Conservation (phyloP, 2,888 invertebrate species). For the Drosophila nr. fundita region DNA sequence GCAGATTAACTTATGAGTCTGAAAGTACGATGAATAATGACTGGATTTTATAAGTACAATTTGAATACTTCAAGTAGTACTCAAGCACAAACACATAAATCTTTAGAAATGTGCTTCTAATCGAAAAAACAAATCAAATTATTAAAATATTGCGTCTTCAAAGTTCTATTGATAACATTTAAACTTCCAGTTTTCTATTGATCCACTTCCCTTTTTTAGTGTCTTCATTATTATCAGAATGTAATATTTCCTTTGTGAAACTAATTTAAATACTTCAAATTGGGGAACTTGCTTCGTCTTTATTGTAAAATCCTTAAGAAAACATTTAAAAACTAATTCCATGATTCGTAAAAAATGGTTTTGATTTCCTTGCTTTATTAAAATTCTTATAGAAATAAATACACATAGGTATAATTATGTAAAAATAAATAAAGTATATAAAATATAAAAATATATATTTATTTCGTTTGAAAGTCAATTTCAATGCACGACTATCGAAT, state of each 20-base stretch:
- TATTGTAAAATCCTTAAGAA: not conserved
- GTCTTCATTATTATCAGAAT: not conserved
- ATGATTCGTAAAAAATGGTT: not conserved
- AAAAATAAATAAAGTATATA: not conserved
- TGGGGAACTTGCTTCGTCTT: not conserved
- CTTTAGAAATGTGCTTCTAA: not conserved
- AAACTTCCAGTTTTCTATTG: not conserved
- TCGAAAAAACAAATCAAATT: not conserved
- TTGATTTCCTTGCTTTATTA: not conserved
- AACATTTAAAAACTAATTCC: not conserved
- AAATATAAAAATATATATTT: not conserved
- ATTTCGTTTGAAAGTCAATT: not conserved
- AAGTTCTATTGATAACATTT: not conserved
- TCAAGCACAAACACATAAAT: not conserved
- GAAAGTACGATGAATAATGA: not conserved
- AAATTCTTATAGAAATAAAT: not conserved
- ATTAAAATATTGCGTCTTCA: not conserved
- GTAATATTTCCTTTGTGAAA: not conserved
- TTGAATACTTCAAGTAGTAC: not conserved
- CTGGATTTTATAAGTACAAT: not conserved
- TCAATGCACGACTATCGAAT: not conserved
- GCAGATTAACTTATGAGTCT: not conserved
- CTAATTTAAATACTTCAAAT: not conserved
- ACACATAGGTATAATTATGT: not conserved
- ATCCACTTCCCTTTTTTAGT: not conserved